Conservation (phyloP, 1,140 invertebrate species). For the Trachymyrmex septentrionalis region DNA sequence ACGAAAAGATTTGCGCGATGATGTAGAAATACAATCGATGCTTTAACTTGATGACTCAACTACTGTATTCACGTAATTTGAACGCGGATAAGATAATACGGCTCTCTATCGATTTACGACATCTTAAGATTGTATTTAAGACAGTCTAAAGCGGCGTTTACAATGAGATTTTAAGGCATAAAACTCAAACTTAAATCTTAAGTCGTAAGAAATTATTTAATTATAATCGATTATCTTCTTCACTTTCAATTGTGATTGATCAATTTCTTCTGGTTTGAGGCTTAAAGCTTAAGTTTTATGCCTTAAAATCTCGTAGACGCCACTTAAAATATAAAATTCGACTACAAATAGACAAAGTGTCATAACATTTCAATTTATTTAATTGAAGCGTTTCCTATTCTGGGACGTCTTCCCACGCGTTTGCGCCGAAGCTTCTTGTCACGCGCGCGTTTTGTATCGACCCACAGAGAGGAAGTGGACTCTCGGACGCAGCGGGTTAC, state of each 20-base stretch:
- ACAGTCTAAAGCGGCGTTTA: no score
- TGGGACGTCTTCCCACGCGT: constrained; percentile 3
- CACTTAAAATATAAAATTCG: no score
- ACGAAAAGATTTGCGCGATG: not conserved
- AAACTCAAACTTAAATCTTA: no score
- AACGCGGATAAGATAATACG: not conserved
- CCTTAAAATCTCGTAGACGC: no score
- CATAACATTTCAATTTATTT: constrained; percentile 68
- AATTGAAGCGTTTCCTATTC: constrained; percentile 58
- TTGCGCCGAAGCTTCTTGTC: constrained; percentile 23
- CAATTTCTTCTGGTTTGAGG: no score
- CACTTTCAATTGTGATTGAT: no score
- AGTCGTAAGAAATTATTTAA: no score
- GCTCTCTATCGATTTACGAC: no score
- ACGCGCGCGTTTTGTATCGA: constrained; percentile 51
- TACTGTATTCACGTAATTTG: constrained; percentile 4
- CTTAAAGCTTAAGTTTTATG: no score
- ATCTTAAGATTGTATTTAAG: no score
- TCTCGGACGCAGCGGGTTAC: constrained; percentile 14
- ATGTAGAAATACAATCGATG: not conserved
- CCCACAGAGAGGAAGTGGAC: not conserved
- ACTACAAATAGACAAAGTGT: not conserved
- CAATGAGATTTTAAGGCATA: no score
- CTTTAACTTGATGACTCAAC: not conserved
- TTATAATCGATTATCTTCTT: no score